These are phyloP conservation scores for Tetramorium simillimum DNA, from an alignment of 1,140 invertebrate genomes.

Conservation along the genomic window DNA sequence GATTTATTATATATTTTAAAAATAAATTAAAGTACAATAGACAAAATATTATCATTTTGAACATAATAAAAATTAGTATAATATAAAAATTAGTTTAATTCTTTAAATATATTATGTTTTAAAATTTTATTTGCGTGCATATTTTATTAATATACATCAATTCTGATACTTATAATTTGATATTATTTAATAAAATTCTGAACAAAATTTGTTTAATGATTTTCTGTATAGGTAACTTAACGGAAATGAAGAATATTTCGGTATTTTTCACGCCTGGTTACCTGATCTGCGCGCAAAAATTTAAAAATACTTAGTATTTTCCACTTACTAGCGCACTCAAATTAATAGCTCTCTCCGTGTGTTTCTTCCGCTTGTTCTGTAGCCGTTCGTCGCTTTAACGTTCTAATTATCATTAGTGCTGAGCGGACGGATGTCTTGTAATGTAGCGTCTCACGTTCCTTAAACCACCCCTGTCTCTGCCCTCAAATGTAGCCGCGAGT, in stretches of 20 bases:
- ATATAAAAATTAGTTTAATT: neutral
- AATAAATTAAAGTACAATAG: neutral
- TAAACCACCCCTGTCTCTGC: conserved; percentile 53
- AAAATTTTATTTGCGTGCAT: neutral
- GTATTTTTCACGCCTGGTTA: neutral
- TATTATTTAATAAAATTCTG: neutral
- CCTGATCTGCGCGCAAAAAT: neutral
- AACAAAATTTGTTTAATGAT: neutral
- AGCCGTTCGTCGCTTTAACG: conserved; percentile 78
- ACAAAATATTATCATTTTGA: neutral
- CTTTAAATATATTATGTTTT: neutral
- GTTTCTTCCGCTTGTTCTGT: conserved; percentile 35
- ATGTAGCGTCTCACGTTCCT: conserved; percentile 74
- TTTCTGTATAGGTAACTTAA: neutral
- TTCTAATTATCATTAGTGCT: conserved; percentile 83
- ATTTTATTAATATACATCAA: neutral
- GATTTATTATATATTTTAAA: neutral
- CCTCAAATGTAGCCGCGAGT: conserved; percentile 56
- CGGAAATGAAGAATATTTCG: neutral
- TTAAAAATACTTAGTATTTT: neutral
- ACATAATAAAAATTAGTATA: neutral
- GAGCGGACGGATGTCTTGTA: conserved; percentile 80
- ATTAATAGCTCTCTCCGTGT: neutral
- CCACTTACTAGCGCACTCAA: neutral
- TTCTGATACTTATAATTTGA: neutral